Base-by-base conservation (phyloP, 2,113 vertebrate genomes). In the Planiliza haematocheilus region DNA sequence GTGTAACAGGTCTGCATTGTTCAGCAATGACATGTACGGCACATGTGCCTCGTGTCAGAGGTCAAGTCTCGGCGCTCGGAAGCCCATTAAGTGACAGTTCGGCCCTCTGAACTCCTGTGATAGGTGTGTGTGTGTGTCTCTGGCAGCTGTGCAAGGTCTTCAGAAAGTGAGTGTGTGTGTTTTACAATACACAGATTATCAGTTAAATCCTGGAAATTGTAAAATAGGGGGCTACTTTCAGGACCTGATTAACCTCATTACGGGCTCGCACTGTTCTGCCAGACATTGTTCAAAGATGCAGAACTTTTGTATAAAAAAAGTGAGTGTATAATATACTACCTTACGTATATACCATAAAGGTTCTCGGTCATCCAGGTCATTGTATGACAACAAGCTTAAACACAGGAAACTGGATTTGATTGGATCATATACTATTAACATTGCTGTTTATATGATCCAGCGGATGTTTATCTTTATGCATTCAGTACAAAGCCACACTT, bases 1-100 rank as follows among this genome's bases (percentile, higher is more conserved):
- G 79, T 78, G 75, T 84, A 78, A 88, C 84, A 91, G 86, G 45
- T 83, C 82, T 13, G 42, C 69, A 82, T 81, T 89, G 86, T 88
- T 79, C 64, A 71, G 76, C 73, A 17, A 30, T 81, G 66, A 86
- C 60, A 48, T 70, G 50, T 41, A 36, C 55, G 4, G 83, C 82
- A 87, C 79, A 74, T 89, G 86, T 69, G 61, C 42, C 63, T 66
- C 2, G 2, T 55, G 88, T 89, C 77, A 77, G 59, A 85, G 85
- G 80, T 88, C 70, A 86, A 71, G 49, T 67, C 59, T 85, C 74
- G 75, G 86, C 74, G 51, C 58, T 73, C 58, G 61, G 55, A 76
- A 41, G 11, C 34, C 11, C 42, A 6, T 70, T 55, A 77, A 45
- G 17, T 73, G 69, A 77, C 81, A 51, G 53, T 69, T 69, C 37